A percentile compares a stretch with the other conserved stretches of the same genome.
phyloP scores from a whole-genome alignment of 2,113 vertebrate species.

The Hydrochoerus hydrochaeris region DNA sequence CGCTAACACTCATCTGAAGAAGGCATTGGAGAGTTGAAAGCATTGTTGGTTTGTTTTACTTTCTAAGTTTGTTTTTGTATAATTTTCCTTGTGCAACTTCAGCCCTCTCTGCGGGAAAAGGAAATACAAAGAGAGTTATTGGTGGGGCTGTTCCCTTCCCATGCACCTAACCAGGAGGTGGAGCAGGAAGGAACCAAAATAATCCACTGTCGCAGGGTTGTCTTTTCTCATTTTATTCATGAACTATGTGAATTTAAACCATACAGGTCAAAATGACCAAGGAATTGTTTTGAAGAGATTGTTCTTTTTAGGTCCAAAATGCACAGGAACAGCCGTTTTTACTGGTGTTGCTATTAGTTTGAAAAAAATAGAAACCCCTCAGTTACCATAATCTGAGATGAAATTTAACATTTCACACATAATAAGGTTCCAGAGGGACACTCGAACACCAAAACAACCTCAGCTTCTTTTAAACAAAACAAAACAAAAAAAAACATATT shows the following conservation, averaged over 20 bases:
- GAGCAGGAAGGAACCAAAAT: conserved; percentile 1
- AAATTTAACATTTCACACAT: conserved; percentile 53
- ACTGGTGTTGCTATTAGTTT: neutral
- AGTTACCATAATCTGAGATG: neutral
- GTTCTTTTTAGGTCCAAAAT: conserved; percentile 24
- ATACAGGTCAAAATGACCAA: conserved; percentile 54
- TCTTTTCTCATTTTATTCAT: conserved; percentile 62
- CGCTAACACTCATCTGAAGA: neutral
- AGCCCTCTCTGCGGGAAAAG: neutral
- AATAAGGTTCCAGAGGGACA: conserved; percentile 42
- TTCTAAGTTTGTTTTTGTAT: conserved; percentile 57
- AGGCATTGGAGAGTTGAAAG: neutral
- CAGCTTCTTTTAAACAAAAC: conserved; percentile 45
- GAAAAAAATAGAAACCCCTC: neutral
- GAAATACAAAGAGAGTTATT: neutral
- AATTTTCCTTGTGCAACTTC: conserved; percentile 48
- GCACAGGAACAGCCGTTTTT: conserved; percentile 28
- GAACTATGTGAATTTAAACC: conserved; percentile 68
- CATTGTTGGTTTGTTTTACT: neutral
- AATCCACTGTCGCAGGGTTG: neutral
- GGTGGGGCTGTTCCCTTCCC: neutral
- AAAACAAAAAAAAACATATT: neutral
- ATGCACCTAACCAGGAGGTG: neutral
- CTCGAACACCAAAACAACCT: conserved; percentile 45
- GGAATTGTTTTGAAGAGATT: conserved; percentile 37